Conservation (phyloP, 1,140 invertebrate species). For the Drosophila kanapiae region DNA sequence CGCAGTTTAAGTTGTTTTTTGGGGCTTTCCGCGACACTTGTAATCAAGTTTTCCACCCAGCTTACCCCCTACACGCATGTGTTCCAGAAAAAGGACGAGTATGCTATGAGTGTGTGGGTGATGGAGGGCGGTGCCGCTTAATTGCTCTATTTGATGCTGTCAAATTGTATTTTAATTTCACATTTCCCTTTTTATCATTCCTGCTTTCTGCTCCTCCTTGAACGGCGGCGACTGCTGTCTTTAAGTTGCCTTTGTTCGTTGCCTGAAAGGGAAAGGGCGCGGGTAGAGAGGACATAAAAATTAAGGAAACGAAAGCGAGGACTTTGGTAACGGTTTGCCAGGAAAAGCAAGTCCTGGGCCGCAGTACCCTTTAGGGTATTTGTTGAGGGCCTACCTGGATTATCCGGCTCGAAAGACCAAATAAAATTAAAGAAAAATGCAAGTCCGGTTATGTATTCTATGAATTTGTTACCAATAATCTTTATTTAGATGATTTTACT, state of each 20-base stretch:
- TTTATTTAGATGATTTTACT: too few species aligned
- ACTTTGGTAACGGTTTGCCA: neutral
- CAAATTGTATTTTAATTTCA: conserved; percentile 82
- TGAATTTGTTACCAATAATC: too few species aligned
- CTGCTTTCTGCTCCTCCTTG: conserved; percentile 9
- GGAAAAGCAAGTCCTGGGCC: too few species aligned
- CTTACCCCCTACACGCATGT: neutral
- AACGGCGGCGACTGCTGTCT: conserved; percentile 26
- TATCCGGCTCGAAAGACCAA: too few species aligned
- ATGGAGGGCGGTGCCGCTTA: conserved; percentile 44
- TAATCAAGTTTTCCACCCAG: conserved; percentile 45
- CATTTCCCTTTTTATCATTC: conserved; percentile 52
- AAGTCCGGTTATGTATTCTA: too few species aligned
- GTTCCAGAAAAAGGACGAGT: neutral
- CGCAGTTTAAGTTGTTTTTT: conserved; percentile 50
- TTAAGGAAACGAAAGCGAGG: neutral
- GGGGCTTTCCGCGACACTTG: conserved; percentile 54
- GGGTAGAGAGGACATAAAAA: neutral
- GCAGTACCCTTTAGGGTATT: too few species aligned
- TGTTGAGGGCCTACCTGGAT: too few species aligned
- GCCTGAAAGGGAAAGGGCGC: neutral
- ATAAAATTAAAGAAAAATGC: too few species aligned
- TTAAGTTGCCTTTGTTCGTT: conserved; percentile 36
- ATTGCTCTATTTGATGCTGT: conserved; percentile 80
- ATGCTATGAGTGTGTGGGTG: neutral